Evolutionary conservation across 2,797 vertebrate genomes (phyloP), one percentile per base, ranked within the genome.

Genomic region (Vultur gryphus): DNA sequence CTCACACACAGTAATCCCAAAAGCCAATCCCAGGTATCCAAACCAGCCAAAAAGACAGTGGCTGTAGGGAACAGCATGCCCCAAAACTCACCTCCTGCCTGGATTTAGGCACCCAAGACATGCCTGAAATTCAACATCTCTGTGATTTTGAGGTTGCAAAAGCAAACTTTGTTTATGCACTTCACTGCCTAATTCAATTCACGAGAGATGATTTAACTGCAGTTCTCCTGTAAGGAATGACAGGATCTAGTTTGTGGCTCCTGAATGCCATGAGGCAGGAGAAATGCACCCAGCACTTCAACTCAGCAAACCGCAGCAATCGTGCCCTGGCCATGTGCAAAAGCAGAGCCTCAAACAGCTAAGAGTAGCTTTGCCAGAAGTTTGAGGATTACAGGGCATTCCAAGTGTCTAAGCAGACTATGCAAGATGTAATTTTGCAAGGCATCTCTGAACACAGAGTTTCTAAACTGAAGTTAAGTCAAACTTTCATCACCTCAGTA

Each of bases 301-400:
- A 4, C 16, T 69, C 66, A 72, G 62, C 70, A 89, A 87, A 62
- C 39, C 0, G 0, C 61, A 79, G 48, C 24, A 35, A 16, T 43
- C 0, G 0, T 35, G 57, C 57, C 48, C 51, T 59, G 16, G 16
- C 29, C n/a, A 7, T 3, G 9, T 13, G 19, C 31, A 69, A 80
- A 84, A 71, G 57, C 46, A 72, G 75, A 61, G 9, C 39, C 75
- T 84, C 18, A 35, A 82, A 77, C 23, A 69, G 28, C 41, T 46
- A n/a, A 41, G 20, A 77, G 43, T 10, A 82, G 6, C 13, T 83
- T 76, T 80, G 49, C 31, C 67, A 79, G 28, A 72, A 93, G 23
- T 20, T n/a, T 72, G 83, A 76, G 49, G 57, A 49, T 69, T 28
- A 31, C 5, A 80, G 19, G 14, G n/a, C 20, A 70, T 85, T 92